Percentiles rank a stretch among this genome's conserved stretches.
These are phyloP conservation scores for Tupaia chinensis DNA, from an alignment of 2,113 vertebrate genomes.

Conservation along the genomic window DNA sequence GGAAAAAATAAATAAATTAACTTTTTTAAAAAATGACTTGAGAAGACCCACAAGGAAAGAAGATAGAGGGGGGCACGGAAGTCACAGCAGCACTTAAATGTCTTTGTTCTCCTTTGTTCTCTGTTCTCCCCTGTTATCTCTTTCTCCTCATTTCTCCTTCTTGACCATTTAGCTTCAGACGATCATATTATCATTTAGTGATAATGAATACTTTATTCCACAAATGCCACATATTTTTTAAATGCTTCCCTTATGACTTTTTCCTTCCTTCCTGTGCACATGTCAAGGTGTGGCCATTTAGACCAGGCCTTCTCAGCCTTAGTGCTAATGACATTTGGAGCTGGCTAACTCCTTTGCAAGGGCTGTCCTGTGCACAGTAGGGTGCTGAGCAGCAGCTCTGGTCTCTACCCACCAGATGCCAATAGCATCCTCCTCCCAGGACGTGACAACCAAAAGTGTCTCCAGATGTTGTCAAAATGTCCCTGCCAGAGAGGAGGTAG, in stretches of 20 bases:
- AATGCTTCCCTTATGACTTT: neutral
- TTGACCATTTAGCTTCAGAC: neutral
- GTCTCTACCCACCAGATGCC: neutral
- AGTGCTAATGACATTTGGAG: neutral
- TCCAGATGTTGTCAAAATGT: slow-evolving; percentile 3
- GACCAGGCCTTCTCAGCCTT: neutral
- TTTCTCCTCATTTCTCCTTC: neutral
- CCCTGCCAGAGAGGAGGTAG: neutral
- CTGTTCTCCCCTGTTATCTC: neutral
- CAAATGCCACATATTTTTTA: slow-evolving; percentile 28
- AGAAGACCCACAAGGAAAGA: neutral
- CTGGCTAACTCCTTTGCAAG: neutral
- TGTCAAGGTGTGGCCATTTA: neutral
- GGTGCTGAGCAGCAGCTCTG: neutral
- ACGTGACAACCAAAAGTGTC: slow-evolving; percentile 26
- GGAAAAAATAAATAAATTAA: too few relatives aligned
- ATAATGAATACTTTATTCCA: neutral
- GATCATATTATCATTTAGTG: neutral
- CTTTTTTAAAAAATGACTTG: neutral
- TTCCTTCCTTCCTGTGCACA: neutral
- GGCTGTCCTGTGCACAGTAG: neutral
- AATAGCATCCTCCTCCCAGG: neutral
- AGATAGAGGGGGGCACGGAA: neutral
- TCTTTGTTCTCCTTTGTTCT: neutral
- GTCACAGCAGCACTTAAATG: neutral